Conservation (phyloP, 2,113 vertebrate species). For the Benitochromis conjunctus region DNA sequence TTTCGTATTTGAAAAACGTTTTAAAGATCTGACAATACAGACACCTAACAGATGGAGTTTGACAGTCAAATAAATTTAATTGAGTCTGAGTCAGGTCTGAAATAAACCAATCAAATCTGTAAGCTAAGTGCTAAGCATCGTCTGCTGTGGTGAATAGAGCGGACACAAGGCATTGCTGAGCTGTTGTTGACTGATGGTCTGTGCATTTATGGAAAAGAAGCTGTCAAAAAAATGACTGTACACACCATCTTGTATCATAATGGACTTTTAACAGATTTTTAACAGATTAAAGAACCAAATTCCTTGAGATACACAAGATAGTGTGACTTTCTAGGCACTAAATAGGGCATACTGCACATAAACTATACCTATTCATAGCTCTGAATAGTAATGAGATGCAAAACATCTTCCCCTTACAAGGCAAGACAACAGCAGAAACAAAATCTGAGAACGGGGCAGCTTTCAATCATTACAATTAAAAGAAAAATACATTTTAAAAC, state of each 20-base stretch:
- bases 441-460: not conserved
- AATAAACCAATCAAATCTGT: constrained; percentile 26
- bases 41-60: not conserved
- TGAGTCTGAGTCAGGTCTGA: not conserved
- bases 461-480: not conserved
- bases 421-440: not conserved
- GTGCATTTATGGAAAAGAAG: not conserved
- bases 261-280: not conserved
- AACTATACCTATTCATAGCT: not conserved
- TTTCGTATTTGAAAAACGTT: not conserved
- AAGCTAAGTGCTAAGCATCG: constrained; percentile 7
- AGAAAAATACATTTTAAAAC: not conserved
- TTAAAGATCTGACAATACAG: not conserved
- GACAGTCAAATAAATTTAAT: not conserved
- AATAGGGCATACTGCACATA: not conserved
- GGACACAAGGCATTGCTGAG: not conserved
- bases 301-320: not conserved
- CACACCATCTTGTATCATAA: not conserved
- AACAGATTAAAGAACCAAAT: not conserved
- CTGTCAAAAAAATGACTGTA: not conserved
- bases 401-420: not conserved
- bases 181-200: constrained; percentile 11
- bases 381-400: not conserved
- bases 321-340: not conserved
- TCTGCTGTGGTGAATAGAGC: constrained; percentile 2